These are phyloP conservation scores for Pipa parva DNA, from an alignment of 2,113 vertebrate genomes.

Conservation along the genomic window DNA sequence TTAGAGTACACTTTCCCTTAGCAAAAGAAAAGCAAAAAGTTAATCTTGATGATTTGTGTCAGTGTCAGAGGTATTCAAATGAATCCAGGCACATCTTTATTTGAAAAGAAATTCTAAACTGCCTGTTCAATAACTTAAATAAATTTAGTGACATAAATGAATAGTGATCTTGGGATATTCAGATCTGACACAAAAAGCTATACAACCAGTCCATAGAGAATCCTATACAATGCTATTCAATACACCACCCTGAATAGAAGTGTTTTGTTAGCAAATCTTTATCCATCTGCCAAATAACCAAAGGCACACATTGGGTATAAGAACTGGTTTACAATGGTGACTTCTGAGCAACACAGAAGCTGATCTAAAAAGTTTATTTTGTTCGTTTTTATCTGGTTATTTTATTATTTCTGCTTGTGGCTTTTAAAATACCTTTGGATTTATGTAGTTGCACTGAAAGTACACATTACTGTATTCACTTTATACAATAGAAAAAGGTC, in stretches of 20 bases:
- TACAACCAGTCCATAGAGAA: slow-evolving; percentile 20
- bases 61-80: slow-evolving; percentile 45
- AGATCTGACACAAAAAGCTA: slow-evolving; percentile 8
- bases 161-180: slow-evolving; percentile 23
- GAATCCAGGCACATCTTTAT: slow-evolving; percentile 51
- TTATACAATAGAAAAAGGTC: too few relatives aligned
- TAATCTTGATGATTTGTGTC: too few relatives aligned
- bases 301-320: slow-evolving; percentile 10
- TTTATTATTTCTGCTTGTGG: too few relatives aligned
- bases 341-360: too few relatives aligned
- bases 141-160: slow-evolving; percentile 40
- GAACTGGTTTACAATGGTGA: too few relatives aligned
- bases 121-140: slow-evolving; percentile 43
- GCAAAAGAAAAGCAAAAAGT: too few relatives aligned
- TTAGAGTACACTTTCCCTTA: too few relatives aligned
- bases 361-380: too few relatives aligned
- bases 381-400: too few relatives aligned
- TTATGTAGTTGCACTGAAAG: too few relatives aligned
- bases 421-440: too few relatives aligned
- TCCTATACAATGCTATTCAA: slow-evolving; percentile 12
- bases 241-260: background rate
- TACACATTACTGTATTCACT: too few relatives aligned
- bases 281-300: slow-evolving; percentile 17
- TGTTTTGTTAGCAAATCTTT: slow-evolving; percentile 20
- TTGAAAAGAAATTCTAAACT: slow-evolving; percentile 31